Conservation (phyloP, 2,888 invertebrate genomes). For the Hypercompe scribonia region DNA sequence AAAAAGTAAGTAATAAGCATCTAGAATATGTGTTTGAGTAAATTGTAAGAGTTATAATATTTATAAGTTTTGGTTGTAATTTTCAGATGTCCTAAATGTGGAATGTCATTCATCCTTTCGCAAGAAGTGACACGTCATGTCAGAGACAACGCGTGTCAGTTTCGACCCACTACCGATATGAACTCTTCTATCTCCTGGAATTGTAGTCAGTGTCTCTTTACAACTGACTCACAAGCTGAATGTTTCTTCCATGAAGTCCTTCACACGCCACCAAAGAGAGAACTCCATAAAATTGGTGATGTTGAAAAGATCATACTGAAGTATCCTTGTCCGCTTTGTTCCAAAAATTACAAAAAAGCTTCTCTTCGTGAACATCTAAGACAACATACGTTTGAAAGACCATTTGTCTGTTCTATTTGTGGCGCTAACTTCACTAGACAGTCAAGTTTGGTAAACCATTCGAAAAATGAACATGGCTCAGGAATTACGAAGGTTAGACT, state of each 20-base stretch:
- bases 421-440: constrained; percentile 88
- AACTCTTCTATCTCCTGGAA: constrained; percentile 76
- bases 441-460: constrained; percentile 88
- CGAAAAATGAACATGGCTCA: constrained; percentile 81
- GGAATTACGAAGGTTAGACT: constrained; percentile 48
- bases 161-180: constrained; percentile 57
- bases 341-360: constrained; percentile 88
- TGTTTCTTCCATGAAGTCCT: constrained; percentile 91
- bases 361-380: constrained; percentile 90
- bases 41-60: not conserved
- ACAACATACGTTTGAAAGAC: constrained; percentile 91
- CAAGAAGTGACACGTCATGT: constrained; percentile 92
- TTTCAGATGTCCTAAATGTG: constrained; percentile 90
- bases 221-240: constrained; percentile 89
- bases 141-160: constrained; percentile 87
- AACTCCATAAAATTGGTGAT: constrained; percentile 58
- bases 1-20: constrained; percentile 82
- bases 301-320: constrained; percentile 73
- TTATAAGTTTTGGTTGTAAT: not conserved
- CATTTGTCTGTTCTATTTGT: constrained; percentile 89
- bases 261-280: constrained; percentile 83
- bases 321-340: constrained; percentile 90
- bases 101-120: constrained; percentile 88
- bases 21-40: not conserved
- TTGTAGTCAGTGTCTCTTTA: constrained; percentile 88